A percentile compares a stretch with the other conserved stretches of the same genome.
These are phyloP conservation scores for Xestia c-nigrum DNA, from an alignment of 2,888 invertebrate species.

Conservation along the genomic window DNA sequence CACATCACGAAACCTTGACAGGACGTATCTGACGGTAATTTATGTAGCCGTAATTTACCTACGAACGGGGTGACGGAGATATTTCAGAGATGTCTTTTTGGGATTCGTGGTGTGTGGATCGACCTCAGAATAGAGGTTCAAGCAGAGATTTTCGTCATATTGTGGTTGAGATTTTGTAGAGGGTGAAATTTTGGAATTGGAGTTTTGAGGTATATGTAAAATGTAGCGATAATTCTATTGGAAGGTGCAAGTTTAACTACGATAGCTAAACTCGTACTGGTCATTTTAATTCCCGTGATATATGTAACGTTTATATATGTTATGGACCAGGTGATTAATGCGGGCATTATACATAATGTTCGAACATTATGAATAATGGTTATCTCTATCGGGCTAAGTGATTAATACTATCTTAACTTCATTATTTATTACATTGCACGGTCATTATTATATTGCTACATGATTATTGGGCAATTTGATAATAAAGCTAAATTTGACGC, in stretches of 20 bases:
- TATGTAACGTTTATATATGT: too few relatives aligned
- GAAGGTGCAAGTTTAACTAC: not conserved
- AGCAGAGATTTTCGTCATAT: slow-evolving; percentile 18
- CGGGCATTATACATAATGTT: too few relatives aligned
- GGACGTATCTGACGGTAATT: slow-evolving; percentile 49
- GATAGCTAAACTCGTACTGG: not conserved
- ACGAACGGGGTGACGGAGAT: slow-evolving; percentile 39
- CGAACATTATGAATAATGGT: too few relatives aligned
- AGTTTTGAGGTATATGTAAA: not conserved
- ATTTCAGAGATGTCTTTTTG: slow-evolving; percentile 29
- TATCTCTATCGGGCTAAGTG: too few relatives aligned
- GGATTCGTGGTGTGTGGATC: slow-evolving; percentile 35
- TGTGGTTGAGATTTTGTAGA: slow-evolving; percentile 13
- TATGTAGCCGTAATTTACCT: slow-evolving; percentile 60
- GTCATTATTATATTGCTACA: too few relatives aligned
- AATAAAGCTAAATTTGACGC: too few relatives aligned
- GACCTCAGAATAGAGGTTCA: slow-evolving; percentile 7
- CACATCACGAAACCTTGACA: slow-evolving; percentile 54
- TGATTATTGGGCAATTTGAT: too few relatives aligned
- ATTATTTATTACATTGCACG: too few relatives aligned
- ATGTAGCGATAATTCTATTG: not conserved
- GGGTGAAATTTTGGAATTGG: not conserved
- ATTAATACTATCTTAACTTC: too few relatives aligned
- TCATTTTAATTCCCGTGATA: not conserved
- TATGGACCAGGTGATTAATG: too few relatives aligned